Evolutionary conservation across 2,888 invertebrate genomes (phyloP).

Genomic region (Metallyticus violacea): DNA sequence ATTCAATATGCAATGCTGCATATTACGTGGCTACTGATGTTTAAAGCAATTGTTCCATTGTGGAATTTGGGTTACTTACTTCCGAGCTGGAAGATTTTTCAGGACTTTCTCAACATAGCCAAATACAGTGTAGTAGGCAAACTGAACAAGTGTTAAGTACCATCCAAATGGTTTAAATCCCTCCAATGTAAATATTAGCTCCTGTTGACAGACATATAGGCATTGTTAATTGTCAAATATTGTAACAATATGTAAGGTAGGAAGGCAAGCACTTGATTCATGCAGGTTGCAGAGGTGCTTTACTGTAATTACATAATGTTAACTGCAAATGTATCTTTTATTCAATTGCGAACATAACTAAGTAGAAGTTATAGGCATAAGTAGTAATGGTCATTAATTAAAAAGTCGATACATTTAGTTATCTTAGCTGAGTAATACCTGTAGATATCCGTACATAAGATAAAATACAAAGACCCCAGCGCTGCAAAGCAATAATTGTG

Average conservation of each 20-base stretch:
- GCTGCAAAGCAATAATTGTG: slow-evolving; percentile 75
- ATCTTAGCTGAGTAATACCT: too few relatives aligned
- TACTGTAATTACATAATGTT: not conserved
- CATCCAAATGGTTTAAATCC: slow-evolving; percentile 88
- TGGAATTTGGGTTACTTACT: slow-evolving; percentile 43
- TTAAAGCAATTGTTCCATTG: too few relatives aligned
- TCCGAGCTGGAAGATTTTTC: slow-evolving; percentile 54
- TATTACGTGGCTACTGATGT: too few relatives aligned
- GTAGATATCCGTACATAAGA: slow-evolving; percentile 85
- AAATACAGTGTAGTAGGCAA: slow-evolving; percentile 79
- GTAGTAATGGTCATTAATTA: too few relatives aligned
- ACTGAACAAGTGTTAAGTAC: slow-evolving; percentile 90
- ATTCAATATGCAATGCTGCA: too few relatives aligned
- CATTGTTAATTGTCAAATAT: slow-evolving; percentile 14
- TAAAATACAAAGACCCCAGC: slow-evolving; percentile 83
- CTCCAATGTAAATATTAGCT: slow-evolving; percentile 86
- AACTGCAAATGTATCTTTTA: too few relatives aligned
- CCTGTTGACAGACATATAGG: slow-evolving; percentile 49
- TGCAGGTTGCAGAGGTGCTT: not conserved
- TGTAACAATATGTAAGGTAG: not conserved
- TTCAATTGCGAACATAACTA: too few relatives aligned
- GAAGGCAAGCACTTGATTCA: too few relatives aligned
- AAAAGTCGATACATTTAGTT: too few relatives aligned
- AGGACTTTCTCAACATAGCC: slow-evolving; percentile 71
- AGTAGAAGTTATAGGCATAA: too few relatives aligned